Conservation (phyloP, 1,140 invertebrate species). For the Solenopsis fugax region DNA sequence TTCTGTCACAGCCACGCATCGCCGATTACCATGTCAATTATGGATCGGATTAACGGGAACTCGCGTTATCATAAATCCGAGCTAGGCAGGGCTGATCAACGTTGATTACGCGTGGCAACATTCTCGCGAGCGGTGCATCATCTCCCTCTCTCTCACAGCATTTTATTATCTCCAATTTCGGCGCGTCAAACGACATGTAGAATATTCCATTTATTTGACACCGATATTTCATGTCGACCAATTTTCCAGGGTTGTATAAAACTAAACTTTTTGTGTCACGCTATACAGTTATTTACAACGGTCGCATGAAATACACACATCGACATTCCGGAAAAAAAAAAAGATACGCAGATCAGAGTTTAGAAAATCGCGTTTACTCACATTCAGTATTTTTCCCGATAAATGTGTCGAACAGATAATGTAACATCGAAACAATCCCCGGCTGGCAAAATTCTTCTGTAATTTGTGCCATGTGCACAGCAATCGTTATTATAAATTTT, state of each 20-base stretch:
- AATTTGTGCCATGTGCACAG: neutral
- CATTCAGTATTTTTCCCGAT: neutral
- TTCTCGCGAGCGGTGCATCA: slow-evolving; percentile 5
- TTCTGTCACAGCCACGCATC: neutral
- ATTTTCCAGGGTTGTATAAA: slow-evolving; percentile 47
- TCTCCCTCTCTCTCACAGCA: neutral
- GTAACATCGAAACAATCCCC: neutral
- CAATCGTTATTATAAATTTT: slow-evolving; percentile 34
- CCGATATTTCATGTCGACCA: slow-evolving; percentile 55
- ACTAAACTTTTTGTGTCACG: slow-evolving; percentile 47
- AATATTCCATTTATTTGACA: slow-evolving; percentile 61
- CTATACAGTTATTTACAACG: slow-evolving; percentile 50
- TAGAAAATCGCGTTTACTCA: slow-evolving; percentile 28
- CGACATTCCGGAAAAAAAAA: neutral
- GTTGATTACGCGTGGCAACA: slow-evolving; percentile 20
- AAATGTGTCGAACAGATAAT: slow-evolving; percentile 8
- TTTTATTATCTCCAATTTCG: slow-evolving; percentile 58
- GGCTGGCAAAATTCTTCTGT: slow-evolving; percentile 1
- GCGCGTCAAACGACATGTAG: slow-evolving; percentile 38
- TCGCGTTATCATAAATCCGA: slow-evolving; percentile 31
- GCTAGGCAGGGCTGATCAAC: slow-evolving; percentile 10
- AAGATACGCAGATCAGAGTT: neutral
- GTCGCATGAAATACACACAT: slow-evolving; percentile 4
- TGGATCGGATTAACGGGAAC: slow-evolving; percentile 46
- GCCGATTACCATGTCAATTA: slow-evolving; percentile 45